A percentile compares a stretch with the other conserved stretches of the same genome.
Conservation (phyloP, 2,113 vertebrate genomes). For the Pachyramphus minor region DNA sequence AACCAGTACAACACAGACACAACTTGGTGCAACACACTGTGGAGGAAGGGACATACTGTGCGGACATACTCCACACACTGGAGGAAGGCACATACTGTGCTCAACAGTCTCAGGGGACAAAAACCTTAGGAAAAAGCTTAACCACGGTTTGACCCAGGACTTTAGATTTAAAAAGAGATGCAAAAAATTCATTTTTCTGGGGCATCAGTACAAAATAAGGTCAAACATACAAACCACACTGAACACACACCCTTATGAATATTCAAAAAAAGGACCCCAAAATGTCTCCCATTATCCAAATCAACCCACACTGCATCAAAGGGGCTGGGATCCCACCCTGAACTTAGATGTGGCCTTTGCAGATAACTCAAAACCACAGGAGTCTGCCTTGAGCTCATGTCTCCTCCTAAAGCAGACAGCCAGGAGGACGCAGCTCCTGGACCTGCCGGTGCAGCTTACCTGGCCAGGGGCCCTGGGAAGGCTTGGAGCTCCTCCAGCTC, state of each 20-base stretch:
- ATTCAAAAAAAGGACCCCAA: background rate
- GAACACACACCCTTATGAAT: background rate
- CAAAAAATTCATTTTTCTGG: background rate
- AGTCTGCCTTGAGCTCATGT: background rate
- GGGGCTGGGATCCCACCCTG: background rate
- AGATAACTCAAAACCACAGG: background rate
- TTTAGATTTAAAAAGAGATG: background rate
- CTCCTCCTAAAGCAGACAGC: background rate
- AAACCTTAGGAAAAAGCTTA: background rate
- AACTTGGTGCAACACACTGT: background rate
- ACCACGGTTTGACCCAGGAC: background rate
- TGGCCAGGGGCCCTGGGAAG: conserved; percentile 87
- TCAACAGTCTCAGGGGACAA: background rate
- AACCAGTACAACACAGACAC: background rate
- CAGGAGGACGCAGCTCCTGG: background rate
- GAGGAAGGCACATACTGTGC: background rate
- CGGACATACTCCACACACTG: background rate
- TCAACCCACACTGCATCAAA: background rate
- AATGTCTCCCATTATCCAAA: background rate
- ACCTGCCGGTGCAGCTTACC: conserved; percentile 59
- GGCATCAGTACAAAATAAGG: background rate
- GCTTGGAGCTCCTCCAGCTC: conserved; percentile 83
- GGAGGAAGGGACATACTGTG: background rate
- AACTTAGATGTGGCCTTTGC: background rate
- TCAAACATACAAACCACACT: background rate